phyloP scores from a whole-genome alignment of 2,113 vertebrate genomes.

The Proterorhinus semilunaris region DNA sequence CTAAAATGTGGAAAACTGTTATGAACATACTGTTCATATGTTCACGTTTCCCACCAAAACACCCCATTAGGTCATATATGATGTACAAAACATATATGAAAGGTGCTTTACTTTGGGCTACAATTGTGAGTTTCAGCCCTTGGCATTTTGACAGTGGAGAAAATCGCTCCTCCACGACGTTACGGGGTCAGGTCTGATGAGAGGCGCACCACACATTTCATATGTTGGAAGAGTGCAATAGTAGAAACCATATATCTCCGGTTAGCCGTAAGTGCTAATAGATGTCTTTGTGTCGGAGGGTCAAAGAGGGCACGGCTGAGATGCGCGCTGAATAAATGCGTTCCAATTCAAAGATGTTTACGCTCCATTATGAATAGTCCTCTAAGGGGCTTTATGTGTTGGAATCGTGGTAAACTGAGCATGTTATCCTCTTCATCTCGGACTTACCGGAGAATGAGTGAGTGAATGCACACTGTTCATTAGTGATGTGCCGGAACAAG shows the following conservation, averaged over 20 bases:
- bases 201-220: too few relatives aligned
- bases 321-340: constrained; percentile 6
- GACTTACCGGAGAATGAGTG: not conserved
- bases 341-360: constrained; percentile 6
- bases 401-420: not conserved
- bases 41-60: too few relatives aligned
- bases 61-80: too few relatives aligned
- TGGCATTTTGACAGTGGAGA: too few relatives aligned
- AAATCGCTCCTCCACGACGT: too few relatives aligned
- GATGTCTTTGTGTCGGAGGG: constrained; percentile 1
- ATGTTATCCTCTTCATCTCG: not conserved
- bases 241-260: not conserved
- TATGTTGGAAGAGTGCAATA: too few relatives aligned
- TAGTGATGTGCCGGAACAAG: not conserved
- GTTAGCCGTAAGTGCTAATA: not conserved
- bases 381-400: not conserved
- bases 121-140: too few relatives aligned
- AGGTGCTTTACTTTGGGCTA: too few relatives aligned
- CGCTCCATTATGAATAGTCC: not conserved
- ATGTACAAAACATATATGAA: too few relatives aligned
- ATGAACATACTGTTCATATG: too few relatives aligned
- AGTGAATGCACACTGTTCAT: not conserved
- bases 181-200: too few relatives aligned
- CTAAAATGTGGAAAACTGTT: too few relatives aligned
- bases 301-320: not conserved